Evolutionary conservation across 2,797 vertebrate genomes (phyloP).

Genomic region (Euthynnus affinis): DNA sequence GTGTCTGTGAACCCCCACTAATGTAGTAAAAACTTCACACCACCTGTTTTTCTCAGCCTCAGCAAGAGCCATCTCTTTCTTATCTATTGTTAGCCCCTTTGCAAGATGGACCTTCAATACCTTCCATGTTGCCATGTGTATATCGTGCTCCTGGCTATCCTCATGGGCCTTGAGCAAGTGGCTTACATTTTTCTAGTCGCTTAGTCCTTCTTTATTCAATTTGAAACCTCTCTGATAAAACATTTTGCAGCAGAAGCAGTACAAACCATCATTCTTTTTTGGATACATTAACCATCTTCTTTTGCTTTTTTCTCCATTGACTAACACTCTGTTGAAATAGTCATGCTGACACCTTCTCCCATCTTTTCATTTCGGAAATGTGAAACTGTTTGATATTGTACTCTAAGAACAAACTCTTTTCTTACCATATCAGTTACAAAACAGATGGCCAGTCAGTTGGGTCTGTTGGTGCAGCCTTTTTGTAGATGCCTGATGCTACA

Average conservation of each 20-base stretch:
- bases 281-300: neutral
- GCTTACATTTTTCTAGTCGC: slow-evolving; percentile 12
- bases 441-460: neutral
- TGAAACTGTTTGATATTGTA: neutral
- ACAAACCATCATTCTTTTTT: neutral
- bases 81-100: slow-evolving; percentile 38
- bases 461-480: neutral
- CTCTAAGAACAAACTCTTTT: neutral
- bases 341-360: neutral
- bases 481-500: no score
- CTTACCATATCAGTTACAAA: neutral
- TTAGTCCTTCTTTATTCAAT: neutral
- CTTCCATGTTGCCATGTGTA: slow-evolving; percentile 56
- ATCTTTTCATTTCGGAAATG: neutral
- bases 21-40: neutral
- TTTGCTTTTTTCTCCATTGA: neutral
- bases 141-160: slow-evolving; percentile 5
- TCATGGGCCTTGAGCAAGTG: slow-evolving; percentile 6
- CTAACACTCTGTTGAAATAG: neutral
- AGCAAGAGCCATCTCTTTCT: slow-evolving; percentile 27
- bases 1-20: neutral
- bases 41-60: slow-evolving; percentile 30
- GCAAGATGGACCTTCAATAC: slow-evolving; percentile 36
- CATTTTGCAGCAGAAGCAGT: slow-evolving; percentile 3
- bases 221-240: neutral